Base-by-base conservation (phyloP, 2,888 invertebrate species). In the Drosophila leonis region DNA sequence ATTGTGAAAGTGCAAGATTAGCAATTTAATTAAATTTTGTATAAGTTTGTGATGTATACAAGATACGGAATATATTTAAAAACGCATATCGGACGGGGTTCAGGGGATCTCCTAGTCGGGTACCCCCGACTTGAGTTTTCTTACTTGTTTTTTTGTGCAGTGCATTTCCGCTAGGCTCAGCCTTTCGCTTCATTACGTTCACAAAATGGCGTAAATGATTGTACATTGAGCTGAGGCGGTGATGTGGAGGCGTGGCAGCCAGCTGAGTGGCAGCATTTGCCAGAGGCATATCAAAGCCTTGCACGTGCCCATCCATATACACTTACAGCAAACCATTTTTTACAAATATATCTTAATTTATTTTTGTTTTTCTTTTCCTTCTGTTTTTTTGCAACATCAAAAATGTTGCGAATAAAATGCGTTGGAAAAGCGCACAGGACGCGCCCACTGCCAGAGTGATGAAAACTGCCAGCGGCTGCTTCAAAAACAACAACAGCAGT, bases 121-220 rank as follows among this genome's bases (percentile, higher is more conserved):
- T n/a, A n/a, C n/a, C n/a, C n/a, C n/a, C n/a, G n/a, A n/a, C n/a
- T n/a, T n/a, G n/a, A n/a, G n/a, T 15, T n/a, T 39, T 18, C 18
- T 15, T n/a, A n/a, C 10, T 41, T 3, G 4, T 20, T 41, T 41
- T 4, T 41, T 41, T 9, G 0, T 15, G 29, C 29, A 31, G 6
- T 39, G 54, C 54, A 54, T 60, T 55, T 64, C 48, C 52, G 56
- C 48, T 48, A 18, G 55, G 41, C 51, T 44, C 35, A 39, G 49
- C 46, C 29, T 29, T 65, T 35, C 68, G 62, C 78, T 78, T 78
- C 78, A 78, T 78, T 81, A 73, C 55, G 48, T 49, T 27, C 56
- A 46, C 49, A 65, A 49, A 78, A 49, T 49, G 60, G 35, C 20
- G 48, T 37, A 46, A 56, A 49, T 37, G 27, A 56, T 60, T 67